phyloP scores from a whole-genome alignment of 2,888 invertebrate species.

The Metacarcinus magister region DNA sequence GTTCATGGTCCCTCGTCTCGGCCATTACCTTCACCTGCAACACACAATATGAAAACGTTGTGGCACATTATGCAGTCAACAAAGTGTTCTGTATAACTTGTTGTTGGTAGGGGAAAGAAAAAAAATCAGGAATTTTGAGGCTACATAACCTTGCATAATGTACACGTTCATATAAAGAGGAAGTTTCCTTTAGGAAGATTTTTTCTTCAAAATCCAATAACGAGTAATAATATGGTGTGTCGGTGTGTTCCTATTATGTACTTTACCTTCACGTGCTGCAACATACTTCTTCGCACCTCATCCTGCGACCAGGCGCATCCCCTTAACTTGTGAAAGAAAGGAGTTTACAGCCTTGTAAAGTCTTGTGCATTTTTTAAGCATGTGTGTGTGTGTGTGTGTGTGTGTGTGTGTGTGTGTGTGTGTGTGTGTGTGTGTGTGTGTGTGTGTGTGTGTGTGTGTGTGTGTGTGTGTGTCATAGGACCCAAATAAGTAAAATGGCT shows the following conservation, averaged over 20 bases:
- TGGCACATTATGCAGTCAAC: not conserved
- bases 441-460: conserved; percentile 27
- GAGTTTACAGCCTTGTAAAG: not conserved
- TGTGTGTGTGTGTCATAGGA: not conserved
- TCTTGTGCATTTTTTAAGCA: not conserved
- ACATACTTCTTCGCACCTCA: not conserved
- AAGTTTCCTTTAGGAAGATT: not conserved
- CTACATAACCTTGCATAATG: not conserved
- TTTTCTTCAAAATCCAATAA: not conserved
- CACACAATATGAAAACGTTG: conserved; percentile 50
- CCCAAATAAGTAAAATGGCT: not conserved
- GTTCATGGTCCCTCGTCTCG: conserved; percentile 93
- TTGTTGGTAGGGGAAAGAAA: not conserved
- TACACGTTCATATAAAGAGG: not conserved
- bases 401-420: conserved; percentile 26
- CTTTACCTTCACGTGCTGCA: not conserved
- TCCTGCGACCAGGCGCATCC: not conserved
- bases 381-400: not conserved
- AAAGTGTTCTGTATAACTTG: not conserved
- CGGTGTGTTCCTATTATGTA: not conserved
- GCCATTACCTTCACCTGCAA: conserved; percentile 94
- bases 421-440: not conserved
- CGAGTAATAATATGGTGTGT: not conserved
- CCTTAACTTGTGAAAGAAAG: conserved; percentile 16
- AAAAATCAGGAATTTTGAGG: not conserved